A percentile compares a stretch with the other conserved stretches of the same genome.
Evolutionary conservation across 1,140 invertebrate genomes (phyloP).

Genomic region (Philotrypesis tridentata): DNA sequence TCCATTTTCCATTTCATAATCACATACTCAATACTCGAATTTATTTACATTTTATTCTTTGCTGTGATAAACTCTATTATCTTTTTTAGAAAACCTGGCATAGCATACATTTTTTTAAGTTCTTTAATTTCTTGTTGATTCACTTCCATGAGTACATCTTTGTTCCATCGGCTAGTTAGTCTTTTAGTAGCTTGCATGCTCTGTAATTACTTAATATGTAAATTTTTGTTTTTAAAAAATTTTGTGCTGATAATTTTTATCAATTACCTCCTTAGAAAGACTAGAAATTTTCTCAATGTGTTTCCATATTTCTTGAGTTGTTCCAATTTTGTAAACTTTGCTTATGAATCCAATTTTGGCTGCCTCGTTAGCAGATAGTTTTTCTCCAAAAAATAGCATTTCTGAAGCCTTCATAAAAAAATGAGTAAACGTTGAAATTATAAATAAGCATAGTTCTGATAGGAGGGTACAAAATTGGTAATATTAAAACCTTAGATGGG

Average conservation of each 20-base stretch:
- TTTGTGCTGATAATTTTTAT: background rate
- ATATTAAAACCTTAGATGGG: slow-evolving; percentile 77
- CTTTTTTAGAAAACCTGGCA: slow-evolving; percentile 51
- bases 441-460: background rate
- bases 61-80: slow-evolving; percentile 34
- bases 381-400: slow-evolving; percentile 86
- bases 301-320: slow-evolving; percentile 59
- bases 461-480: background rate
- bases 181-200: slow-evolving; percentile 61
- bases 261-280: slow-evolving; percentile 59
- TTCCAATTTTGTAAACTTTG: slow-evolving; percentile 74
- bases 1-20: no score
- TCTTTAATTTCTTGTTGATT: slow-evolving; percentile 58
- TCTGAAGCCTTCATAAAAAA: slow-evolving; percentile 79
- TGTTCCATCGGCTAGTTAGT: slow-evolving; percentile 57
- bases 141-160: slow-evolving; percentile 56
- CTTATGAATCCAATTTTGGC: slow-evolving; percentile 82
- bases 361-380: slow-evolving; percentile 85
- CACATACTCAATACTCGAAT: no score
- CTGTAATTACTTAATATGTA: slow-evolving; percentile 54
- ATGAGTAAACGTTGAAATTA: slow-evolving; percentile 16
- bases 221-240: background rate
- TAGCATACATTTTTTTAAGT: slow-evolving; percentile 49
- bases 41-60: slow-evolving; percentile 59
- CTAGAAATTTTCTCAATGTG: slow-evolving; percentile 54